These are phyloP conservation scores for Plebejus anna DNA, from an alignment of 2,888 invertebrate genomes.

Conservation along the genomic window DNA sequence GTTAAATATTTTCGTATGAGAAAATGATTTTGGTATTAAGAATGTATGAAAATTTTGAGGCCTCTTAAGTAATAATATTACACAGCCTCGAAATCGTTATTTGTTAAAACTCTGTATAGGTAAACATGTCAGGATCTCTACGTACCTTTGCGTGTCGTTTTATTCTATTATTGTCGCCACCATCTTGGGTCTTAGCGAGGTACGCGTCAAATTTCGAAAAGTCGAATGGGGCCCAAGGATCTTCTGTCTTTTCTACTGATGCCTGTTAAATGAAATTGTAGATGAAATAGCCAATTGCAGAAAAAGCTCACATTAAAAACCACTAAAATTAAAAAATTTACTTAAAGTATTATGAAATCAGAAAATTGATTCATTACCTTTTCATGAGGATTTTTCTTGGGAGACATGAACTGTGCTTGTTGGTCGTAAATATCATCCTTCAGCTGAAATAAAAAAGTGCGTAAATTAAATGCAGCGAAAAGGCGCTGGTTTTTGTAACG, in stretches of 20 bases:
- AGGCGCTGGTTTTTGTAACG: neutral
- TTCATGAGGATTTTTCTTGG: conserved; percentile 51
- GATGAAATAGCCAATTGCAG: neutral
- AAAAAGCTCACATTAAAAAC: neutral
- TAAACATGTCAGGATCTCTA: neutral
- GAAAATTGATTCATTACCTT: conserved; percentile 46
- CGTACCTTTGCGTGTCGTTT: conserved; percentile 63
- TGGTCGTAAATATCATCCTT: conserved; percentile 63
- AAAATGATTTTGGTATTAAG: too few relatives aligned
- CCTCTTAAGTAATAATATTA: too few relatives aligned
- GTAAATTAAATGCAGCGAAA: neutral
- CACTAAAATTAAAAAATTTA: too few relatives aligned
- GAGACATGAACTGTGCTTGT: conserved; percentile 55
- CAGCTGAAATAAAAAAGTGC: conserved; percentile 45
- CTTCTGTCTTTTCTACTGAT: conserved; percentile 37
- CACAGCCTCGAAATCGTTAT: too few relatives aligned
- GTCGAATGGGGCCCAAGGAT: conserved; percentile 59
- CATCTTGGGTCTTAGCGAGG: conserved; percentile 45
- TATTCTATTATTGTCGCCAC: conserved; percentile 56
- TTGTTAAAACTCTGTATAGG: neutral
- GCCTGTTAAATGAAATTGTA: conserved; percentile 7
- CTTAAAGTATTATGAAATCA: neutral
- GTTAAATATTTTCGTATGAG: too few relatives aligned
- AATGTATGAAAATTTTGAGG: too few relatives aligned
- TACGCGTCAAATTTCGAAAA: conserved; percentile 58